These are phyloP conservation scores for Hestina assimilis DNA, from an alignment of 1,140 invertebrate genomes.

Conservation along the genomic window DNA sequence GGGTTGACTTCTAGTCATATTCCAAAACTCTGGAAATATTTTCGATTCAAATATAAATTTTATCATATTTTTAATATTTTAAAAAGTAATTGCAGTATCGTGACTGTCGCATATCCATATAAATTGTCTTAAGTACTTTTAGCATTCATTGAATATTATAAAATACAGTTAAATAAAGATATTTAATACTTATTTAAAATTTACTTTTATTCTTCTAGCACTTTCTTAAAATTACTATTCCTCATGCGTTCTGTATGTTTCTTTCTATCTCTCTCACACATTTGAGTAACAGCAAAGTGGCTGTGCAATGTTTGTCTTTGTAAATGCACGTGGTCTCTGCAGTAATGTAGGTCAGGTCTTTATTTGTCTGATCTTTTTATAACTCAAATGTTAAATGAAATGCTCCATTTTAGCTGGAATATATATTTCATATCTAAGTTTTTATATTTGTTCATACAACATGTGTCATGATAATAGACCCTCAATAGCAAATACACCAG, in stretches of 20 bases:
- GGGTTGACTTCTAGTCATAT: conserved; percentile 8
- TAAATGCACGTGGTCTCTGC: conserved; percentile 28
- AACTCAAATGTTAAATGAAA: conserved; percentile 10
- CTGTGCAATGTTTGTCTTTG: conserved; percentile 34
- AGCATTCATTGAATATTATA: too few species aligned
- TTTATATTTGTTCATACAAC: neutral
- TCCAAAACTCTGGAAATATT: conserved; percentile 10
- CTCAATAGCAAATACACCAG: too few species aligned
- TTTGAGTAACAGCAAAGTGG: conserved; percentile 21
- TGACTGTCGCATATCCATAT: neutral
- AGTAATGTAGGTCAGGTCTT: conserved; percentile 34
- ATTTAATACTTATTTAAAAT: neutral
- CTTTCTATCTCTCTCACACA: conserved; percentile 26
- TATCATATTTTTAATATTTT: too few species aligned
- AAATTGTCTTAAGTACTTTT: neutral
- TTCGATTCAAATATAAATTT: too few species aligned
- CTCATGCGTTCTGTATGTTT: conserved; percentile 43
- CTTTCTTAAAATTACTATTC: conserved; percentile 42
- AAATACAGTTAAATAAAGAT: too few species aligned
- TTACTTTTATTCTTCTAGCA: conserved; percentile 31
- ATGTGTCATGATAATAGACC: too few species aligned
- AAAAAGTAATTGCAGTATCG: too few species aligned
- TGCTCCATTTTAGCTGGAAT: neutral
- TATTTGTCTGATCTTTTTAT: conserved; percentile 15
- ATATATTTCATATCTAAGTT: neutral